phyloP scores from a whole-genome alignment of 2,113 vertebrate genomes.

The Hepsetus odoe region DNA sequence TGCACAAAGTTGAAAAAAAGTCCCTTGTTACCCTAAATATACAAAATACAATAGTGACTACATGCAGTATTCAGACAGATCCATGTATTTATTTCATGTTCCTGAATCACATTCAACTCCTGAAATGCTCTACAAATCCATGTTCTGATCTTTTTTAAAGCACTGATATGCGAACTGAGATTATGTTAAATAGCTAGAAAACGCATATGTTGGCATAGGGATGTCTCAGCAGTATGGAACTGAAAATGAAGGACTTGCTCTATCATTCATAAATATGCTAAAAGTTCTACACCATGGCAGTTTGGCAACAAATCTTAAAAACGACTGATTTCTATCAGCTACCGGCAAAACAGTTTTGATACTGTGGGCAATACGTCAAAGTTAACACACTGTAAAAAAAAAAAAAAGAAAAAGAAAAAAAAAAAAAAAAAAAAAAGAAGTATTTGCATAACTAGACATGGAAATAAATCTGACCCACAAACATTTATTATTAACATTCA shows the following conservation, averaged over 20 bases:
- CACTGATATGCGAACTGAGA: slow-evolving; percentile 12
- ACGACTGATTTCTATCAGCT: slow-evolving; percentile 24
- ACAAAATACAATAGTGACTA: slow-evolving; percentile 17
- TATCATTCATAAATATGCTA: slow-evolving; percentile 31
- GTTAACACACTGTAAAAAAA: slow-evolving; percentile 67
- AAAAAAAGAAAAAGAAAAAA: slow-evolving; percentile 67
- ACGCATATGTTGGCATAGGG: not conserved
- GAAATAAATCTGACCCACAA: slow-evolving; percentile 62
- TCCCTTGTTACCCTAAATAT: slow-evolving; percentile 59
- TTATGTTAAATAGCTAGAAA: slow-evolving; percentile 1
- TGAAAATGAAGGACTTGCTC: not conserved
- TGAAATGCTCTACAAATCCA: not conserved
- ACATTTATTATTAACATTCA: slow-evolving; percentile 73
- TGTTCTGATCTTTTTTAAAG: not conserved
- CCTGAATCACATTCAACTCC: not conserved
- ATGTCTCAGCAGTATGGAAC: slow-evolving; percentile 1
- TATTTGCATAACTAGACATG: slow-evolving; percentile 75
- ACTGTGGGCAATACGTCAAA: slow-evolving; percentile 65
- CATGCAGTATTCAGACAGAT: slow-evolving; percentile 1
- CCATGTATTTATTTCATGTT: not conserved
- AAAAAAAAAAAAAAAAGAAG: slow-evolving; percentile 65
- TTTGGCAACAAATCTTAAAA: slow-evolving; percentile 58
- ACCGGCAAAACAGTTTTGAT: slow-evolving; percentile 54
- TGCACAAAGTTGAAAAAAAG: slow-evolving; percentile 7
- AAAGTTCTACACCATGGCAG: slow-evolving; percentile 45